A percentile compares a stretch with the other conserved stretches of the same genome.
Evolutionary conservation across 2,888 invertebrate genomes (phyloP).

Genomic region (Cecidostiba fungosa): DNA sequence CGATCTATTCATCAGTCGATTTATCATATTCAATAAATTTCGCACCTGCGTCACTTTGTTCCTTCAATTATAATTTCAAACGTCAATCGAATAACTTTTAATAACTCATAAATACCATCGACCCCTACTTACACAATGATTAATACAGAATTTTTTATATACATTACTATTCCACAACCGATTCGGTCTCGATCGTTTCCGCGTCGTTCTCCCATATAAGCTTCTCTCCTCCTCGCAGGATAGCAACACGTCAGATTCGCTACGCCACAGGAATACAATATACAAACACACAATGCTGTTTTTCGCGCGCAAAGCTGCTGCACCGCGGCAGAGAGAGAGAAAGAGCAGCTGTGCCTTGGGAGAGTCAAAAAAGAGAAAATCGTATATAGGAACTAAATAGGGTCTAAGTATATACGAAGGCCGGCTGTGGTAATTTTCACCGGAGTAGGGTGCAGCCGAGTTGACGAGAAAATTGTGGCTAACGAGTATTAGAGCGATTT

Average conservation of each 20-base stretch:
- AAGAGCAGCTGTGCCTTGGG: not conserved
- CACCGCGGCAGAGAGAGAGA: not conserved
- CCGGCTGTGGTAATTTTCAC: not conserved
- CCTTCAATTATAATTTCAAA: no score
- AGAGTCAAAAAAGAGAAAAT: not conserved
- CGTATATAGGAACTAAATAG: not conserved
- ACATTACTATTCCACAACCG: not conserved
- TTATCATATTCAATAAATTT: no score
- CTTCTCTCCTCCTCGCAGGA: not conserved
- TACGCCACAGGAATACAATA: not conserved
- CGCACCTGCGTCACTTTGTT: no score
- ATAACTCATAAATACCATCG: not conserved
- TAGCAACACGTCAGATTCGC: slow-evolving; percentile 2
- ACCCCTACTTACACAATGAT: no score
- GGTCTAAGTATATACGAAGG: not conserved
- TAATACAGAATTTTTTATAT: not conserved
- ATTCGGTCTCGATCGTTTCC: slow-evolving; percentile 9
- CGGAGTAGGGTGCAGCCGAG: not conserved
- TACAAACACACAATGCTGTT: not conserved
- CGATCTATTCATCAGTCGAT: no score
- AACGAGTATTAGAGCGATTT: not conserved
- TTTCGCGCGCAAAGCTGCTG: not conserved
- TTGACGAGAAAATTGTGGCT: not conserved
- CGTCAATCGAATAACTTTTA: not conserved
- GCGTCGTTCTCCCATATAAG: not conserved